phyloP scores from a whole-genome alignment of 2,888 invertebrate genomes.

The Nomada ferruginata region DNA sequence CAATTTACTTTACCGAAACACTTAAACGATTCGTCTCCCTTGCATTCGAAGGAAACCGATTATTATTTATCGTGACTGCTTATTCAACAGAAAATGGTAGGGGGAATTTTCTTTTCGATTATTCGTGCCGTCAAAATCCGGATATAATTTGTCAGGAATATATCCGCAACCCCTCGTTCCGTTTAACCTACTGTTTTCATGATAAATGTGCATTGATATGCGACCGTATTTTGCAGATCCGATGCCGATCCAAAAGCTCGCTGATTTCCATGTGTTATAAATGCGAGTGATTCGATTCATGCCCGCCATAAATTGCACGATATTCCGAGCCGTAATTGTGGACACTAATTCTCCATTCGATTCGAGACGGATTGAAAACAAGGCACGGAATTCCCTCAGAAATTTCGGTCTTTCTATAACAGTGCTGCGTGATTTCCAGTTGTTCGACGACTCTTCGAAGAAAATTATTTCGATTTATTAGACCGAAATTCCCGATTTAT shows the following conservation, averaged over 20 bases:
- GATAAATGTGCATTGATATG: slow-evolving; percentile 55
- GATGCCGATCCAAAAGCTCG: slow-evolving; percentile 46
- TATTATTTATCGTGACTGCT: slow-evolving; percentile 21
- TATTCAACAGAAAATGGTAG: not conserved
- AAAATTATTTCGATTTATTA: slow-evolving; percentile 6
- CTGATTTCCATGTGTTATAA: slow-evolving; percentile 59
- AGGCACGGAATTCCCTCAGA: slow-evolving; percentile 26
- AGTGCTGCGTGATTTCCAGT: not conserved
- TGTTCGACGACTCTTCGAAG: slow-evolving; percentile 3
- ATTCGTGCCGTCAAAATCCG: slow-evolving; percentile 53
- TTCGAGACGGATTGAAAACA: slow-evolving; percentile 33
- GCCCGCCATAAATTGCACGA: slow-evolving; percentile 53
- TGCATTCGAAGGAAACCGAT: slow-evolving; percentile 19
- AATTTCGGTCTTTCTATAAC: slow-evolving; percentile 12
- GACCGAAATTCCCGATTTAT: not conserved
- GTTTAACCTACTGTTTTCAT: slow-evolving; percentile 50
- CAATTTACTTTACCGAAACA: slow-evolving; percentile 2
- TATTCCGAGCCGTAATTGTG: slow-evolving; percentile 56
- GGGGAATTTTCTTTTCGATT: slow-evolving; percentile 27
- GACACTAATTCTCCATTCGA: slow-evolving; percentile 54
- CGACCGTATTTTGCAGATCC: slow-evolving; percentile 44
- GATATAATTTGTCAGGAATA: slow-evolving; percentile 50
- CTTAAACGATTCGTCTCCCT: not conserved
- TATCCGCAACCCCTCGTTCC: slow-evolving; percentile 3
- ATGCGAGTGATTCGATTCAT: slow-evolving; percentile 55